These are phyloP conservation scores for Melieria omissa DNA, from an alignment of 2,888 invertebrate species.

Conservation along the genomic window DNA sequence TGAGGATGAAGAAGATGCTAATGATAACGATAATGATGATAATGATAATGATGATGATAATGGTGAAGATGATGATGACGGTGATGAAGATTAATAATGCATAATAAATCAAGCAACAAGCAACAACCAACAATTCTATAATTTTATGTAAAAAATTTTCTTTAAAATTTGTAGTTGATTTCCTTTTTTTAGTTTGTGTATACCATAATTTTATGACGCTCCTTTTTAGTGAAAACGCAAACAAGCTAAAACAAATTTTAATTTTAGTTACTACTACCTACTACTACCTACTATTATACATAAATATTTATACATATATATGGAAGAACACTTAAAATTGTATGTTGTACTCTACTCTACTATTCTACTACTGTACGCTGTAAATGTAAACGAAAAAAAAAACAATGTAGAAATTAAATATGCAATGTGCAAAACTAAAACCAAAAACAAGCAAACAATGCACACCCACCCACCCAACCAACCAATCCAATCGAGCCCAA, in stretches of 20 bases:
- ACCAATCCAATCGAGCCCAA: no score
- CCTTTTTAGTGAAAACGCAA: no score
- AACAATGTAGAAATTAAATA: no score
- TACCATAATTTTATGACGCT: constrained; percentile 3
- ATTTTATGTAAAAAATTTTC: constrained; percentile 37
- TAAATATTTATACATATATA: no score
- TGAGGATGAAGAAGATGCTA: not conserved
- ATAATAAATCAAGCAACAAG: constrained; percentile 19
- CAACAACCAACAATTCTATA: constrained; percentile 12
- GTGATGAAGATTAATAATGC: constrained; percentile 18
- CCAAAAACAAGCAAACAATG: no score
- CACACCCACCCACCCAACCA: no score
- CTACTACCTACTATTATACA: not conserved
- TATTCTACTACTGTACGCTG: no score
- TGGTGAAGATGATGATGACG: not conserved
- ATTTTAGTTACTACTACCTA: not conserved
- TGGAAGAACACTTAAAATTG: no score
- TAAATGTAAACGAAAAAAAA: no score
- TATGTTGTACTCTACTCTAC: no score
- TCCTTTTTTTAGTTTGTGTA: constrained; percentile 37
- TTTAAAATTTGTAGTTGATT: constrained; percentile 40
- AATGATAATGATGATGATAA: no score
- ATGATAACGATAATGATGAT: not conserved
- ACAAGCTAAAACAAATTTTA: not conserved
- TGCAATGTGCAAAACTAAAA: no score